A percentile compares a stretch with the other conserved stretches of the same genome.
Evolutionary conservation across 1,140 invertebrate genomes (phyloP).

Genomic region (Pseudachorutes palmiensis): DNA sequence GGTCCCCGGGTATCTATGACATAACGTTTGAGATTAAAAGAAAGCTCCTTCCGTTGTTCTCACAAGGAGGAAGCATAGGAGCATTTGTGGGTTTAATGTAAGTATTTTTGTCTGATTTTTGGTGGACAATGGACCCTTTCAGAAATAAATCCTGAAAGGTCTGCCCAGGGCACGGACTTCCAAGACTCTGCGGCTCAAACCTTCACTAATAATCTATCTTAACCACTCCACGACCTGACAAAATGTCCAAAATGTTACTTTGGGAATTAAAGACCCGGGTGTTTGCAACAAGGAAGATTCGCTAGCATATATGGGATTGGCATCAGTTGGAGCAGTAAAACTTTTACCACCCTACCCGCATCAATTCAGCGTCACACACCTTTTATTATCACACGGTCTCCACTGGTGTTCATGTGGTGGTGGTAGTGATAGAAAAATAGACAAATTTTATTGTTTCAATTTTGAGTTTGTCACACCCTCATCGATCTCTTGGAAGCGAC

Average conservation of each 20-base stretch:
- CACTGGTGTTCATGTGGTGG: too few species aligned
- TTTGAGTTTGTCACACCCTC: too few species aligned
- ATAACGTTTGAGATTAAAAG: background rate
- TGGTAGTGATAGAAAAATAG: too few species aligned
- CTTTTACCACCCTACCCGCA: too few species aligned
- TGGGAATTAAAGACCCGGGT: background rate
- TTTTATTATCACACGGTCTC: too few species aligned
- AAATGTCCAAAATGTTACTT: background rate
- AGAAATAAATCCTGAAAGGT: conserved; percentile 6
- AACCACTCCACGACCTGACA: conserved; percentile 13
- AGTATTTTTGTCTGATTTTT: conserved; percentile 6
- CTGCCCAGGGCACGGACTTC: conserved; percentile 6
- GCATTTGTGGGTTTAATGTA: background rate
- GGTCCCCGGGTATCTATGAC: background rate
- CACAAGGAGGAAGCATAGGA: too few species aligned
- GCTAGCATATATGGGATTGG: too few species aligned
- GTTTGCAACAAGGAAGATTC: too few species aligned
- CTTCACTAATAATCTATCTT: conserved; percentile 5
- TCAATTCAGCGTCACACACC: too few species aligned
- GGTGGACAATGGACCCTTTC: conserved; percentile 10
- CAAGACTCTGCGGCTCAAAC: background rate
- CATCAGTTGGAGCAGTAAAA: too few species aligned
- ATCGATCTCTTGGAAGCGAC: too few species aligned
- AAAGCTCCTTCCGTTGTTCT: background rate
- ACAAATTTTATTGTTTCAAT: too few species aligned